These are phyloP conservation scores for Takifugu rubripes DNA, from an alignment of 2,797 vertebrate species.

Conservation along the genomic window DNA sequence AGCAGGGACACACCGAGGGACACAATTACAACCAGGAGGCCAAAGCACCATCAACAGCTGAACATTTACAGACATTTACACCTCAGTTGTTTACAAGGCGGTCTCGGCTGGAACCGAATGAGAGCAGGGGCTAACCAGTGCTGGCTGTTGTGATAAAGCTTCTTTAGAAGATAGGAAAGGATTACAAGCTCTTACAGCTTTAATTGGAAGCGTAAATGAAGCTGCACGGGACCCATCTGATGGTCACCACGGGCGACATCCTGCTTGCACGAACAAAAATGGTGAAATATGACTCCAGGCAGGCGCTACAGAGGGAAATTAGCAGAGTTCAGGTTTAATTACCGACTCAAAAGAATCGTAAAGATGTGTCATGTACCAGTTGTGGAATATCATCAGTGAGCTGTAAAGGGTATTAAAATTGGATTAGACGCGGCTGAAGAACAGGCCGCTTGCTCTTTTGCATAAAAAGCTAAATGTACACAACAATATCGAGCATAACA, in stretches of 20 bases:
- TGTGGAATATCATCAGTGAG: not conserved
- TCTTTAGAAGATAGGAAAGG: constrained; percentile 31
- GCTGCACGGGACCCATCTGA: constrained; percentile 21
- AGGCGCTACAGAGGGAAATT: constrained; percentile 9
- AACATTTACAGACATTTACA: constrained; percentile 27
- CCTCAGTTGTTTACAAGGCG: constrained; percentile 30
- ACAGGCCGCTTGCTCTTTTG: constrained; percentile 1
- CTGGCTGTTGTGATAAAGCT: constrained; percentile 29
- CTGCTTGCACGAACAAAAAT: constrained; percentile 31
- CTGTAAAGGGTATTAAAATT: constrained; percentile 27
- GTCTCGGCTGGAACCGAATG: constrained; percentile 41
- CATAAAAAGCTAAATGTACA: constrained; percentile 15
- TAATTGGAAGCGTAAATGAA: constrained; percentile 59
- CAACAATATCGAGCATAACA: constrained; percentile 1
- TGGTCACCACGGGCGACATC: constrained; percentile 18
- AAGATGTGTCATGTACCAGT: constrained; percentile 10
- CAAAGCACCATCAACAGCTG: constrained; percentile 2
- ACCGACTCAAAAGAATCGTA: constrained; percentile 12
- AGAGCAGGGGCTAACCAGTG: constrained; percentile 20
- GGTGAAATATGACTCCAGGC: constrained; percentile 4
- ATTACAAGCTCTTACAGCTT: constrained; percentile 45
- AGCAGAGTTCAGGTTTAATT: constrained; percentile 16
- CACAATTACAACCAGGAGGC: constrained; percentile 7
- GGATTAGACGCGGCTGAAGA: constrained; percentile 20
- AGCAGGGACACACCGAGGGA: constrained; percentile 1